A percentile compares a stretch with the other conserved stretches of the same genome.
Conservation (phyloP, 64 coral and sea anemone species). For the Stylophora pistillata region DNA sequence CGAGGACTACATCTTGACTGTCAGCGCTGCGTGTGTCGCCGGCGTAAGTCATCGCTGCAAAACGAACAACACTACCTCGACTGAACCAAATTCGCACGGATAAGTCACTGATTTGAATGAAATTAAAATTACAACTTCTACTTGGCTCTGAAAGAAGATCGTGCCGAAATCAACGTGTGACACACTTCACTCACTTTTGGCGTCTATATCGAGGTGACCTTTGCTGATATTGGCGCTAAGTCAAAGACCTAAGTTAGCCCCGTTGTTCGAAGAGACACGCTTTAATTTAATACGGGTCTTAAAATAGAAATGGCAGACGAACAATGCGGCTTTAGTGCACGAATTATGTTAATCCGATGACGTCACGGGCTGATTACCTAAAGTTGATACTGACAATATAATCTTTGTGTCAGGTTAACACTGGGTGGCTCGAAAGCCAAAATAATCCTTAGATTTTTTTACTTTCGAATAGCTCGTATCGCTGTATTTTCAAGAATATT, state of each 20-base stretch:
- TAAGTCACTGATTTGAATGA: neutral
- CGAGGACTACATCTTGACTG: constrained; percentile 13
- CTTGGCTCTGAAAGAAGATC: neutral
- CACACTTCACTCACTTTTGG: neutral
- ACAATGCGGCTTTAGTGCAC: constrained; percentile 2
- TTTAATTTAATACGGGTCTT: constrained; percentile 33
- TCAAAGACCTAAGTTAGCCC: constrained; percentile 21
- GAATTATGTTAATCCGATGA: constrained; percentile 45
- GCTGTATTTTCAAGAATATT: too few species aligned
- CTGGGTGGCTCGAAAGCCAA: neutral
- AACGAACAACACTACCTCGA: neutral
- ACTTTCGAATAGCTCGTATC: too few species aligned
- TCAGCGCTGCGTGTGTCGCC: constrained; percentile 1
- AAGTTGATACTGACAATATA: neutral
- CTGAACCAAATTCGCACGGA: constrained; percentile 13
- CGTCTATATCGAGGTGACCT: constrained; percentile 18
- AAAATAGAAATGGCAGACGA: constrained; percentile 31
- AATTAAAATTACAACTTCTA: neutral
- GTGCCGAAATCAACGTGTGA: constrained; percentile 9
- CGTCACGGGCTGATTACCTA: constrained; percentile 29
- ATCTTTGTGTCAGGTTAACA: constrained; percentile 6
- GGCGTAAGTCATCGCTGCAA: constrained; percentile 11
- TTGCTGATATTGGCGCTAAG: constrained; percentile 35
- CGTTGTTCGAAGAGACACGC: neutral
- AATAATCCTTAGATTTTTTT: neutral